Evolutionary conservation across 1,140 invertebrate genomes (phyloP).

Genomic region (Micrasema minimum): DNA sequence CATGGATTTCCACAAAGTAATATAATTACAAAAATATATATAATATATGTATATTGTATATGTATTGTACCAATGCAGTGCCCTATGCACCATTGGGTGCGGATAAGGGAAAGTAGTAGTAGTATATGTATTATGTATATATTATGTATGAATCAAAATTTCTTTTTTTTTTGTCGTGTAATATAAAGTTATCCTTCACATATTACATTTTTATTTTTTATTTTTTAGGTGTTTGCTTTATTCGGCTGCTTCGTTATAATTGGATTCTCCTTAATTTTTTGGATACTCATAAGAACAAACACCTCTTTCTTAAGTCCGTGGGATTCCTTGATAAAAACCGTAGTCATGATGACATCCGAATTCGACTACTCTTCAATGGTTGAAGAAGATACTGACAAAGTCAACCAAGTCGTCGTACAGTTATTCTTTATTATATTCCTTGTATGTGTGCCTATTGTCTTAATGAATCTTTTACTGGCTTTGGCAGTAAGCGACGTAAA

Average conservation of each 20-base stretch:
- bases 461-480: slow-evolving; percentile 73
- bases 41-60: too few relatives aligned
- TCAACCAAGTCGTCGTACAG: slow-evolving; percentile 56
- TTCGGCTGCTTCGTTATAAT: slow-evolving; percentile 66
- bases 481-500: slow-evolving; percentile 74
- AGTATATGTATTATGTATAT: too few relatives aligned
- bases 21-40: too few relatives aligned
- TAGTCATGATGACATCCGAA: slow-evolving; percentile 71
- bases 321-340: slow-evolving; percentile 65
- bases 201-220: too few relatives aligned
- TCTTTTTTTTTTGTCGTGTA: too few relatives aligned
- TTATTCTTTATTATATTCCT: slow-evolving; percentile 71
- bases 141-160: too few relatives aligned
- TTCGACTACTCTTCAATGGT: slow-evolving; percentile 61
- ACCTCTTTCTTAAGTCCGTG: slow-evolving; percentile 63
- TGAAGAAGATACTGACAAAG: slow-evolving; percentile 42
- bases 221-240: slow-evolving; percentile 62
- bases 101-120: too few relatives aligned
- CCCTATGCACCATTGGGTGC: too few relatives aligned
- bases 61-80: too few relatives aligned
- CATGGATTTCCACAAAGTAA: too few relatives aligned
- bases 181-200: too few relatives aligned
- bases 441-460: slow-evolving; percentile 71
- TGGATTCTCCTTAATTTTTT: slow-evolving; percentile 68
- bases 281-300: slow-evolving; percentile 64